phyloP scores from a whole-genome alignment of 2,113 vertebrate genomes.

The Pogonocichla stellata region DNA sequence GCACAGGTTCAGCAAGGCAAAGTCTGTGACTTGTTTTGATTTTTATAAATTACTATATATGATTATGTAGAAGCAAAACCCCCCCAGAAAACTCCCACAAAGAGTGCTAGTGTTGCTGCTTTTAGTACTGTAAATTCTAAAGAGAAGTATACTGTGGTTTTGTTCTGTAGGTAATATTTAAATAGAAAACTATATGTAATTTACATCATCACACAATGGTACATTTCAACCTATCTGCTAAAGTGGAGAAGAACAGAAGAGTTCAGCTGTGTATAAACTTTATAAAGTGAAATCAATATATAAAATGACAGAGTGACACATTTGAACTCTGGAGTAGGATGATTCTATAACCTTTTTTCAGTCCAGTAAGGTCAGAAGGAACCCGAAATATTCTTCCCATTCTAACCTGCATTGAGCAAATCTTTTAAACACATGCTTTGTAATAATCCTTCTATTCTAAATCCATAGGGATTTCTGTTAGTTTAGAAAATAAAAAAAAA shows the following conservation, averaged over 20 bases:
- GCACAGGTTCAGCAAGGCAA: not conserved
- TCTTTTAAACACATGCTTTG: not conserved
- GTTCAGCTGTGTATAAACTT: not conserved
- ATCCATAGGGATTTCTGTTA: not conserved
- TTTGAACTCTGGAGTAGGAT: not conserved
- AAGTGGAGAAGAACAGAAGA: not conserved
- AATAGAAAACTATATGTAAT: not conserved
- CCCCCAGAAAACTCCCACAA: not conserved
- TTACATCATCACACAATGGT: not conserved
- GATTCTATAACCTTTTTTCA: not conserved
- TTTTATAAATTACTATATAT: not conserved
- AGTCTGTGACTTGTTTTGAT: not conserved
- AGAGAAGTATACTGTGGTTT: not conserved
- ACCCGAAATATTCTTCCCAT: not conserved
- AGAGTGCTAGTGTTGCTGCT: not conserved
- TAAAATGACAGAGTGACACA: not conserved
- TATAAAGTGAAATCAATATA: not conserved
- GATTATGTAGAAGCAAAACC: not conserved
- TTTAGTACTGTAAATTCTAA: not conserved
- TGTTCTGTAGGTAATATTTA: not conserved
- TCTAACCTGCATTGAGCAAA: not conserved
- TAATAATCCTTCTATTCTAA: not conserved
- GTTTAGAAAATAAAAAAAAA: not conserved
- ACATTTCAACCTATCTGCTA: not conserved
- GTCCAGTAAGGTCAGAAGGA: not conserved